Evolutionary conservation across 2,888 invertebrate species (phyloP).

Genomic region (Torymus texanus): DNA sequence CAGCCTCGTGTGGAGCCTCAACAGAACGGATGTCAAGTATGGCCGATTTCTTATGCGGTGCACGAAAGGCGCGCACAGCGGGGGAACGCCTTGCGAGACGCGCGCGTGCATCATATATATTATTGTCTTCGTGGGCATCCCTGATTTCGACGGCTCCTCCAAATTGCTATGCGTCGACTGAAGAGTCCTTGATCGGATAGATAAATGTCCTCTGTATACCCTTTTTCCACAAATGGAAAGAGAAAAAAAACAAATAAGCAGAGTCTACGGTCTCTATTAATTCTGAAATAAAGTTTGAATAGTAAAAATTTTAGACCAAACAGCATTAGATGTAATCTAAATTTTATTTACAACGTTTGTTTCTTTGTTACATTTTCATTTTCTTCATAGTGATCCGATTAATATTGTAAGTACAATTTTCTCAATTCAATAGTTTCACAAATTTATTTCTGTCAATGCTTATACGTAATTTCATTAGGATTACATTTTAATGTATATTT

Average conservation of each 20-base stretch:
- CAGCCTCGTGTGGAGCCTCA: neutral
- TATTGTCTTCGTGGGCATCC: too few relatives aligned
- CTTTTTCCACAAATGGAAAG: neutral
- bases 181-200: constrained; percentile 9
- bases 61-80: neutral
- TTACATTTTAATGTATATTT: constrained; percentile 7
- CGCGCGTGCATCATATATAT: too few relatives aligned
- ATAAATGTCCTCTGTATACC: neutral
- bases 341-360: constrained; percentile 51
- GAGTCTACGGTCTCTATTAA: neutral
- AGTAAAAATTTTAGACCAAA: neutral
- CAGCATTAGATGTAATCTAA: constrained; percentile 38
- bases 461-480: constrained; percentile 17
- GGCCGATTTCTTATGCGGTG: neutral
- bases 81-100: neutral
- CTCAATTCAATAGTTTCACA: constrained; percentile 35
- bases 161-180: too few relatives aligned
- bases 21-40: too few relatives aligned
- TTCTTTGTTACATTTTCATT: constrained; percentile 46
- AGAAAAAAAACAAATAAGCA: neutral
- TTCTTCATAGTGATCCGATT: constrained; percentile 33
- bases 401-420: constrained; percentile 30
- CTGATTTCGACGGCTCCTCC: too few relatives aligned
- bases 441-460: constrained; percentile 27
- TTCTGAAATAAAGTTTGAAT: neutral